phyloP scores from a whole-genome alignment of 2,797 vertebrate species.

The Myoxocephalus aenaeus region DNA sequence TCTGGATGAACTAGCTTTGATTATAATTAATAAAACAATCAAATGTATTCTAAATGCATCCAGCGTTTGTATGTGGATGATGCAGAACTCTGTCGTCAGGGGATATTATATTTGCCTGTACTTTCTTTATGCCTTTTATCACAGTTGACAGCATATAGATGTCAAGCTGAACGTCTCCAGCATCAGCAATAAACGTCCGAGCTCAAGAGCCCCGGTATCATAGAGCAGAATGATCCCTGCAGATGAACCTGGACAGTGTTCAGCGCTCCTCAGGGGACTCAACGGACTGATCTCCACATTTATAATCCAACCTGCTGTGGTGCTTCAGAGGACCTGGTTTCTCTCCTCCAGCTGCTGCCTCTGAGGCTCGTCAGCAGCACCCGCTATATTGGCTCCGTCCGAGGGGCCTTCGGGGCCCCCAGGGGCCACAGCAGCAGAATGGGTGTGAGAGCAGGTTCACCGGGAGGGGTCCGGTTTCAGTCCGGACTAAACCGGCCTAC shows the following conservation, averaged over 20 bases:
- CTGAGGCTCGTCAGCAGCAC: constrained; percentile 9
- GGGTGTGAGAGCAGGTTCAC: background rate
- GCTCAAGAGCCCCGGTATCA: background rate
- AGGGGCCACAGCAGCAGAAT: background rate
- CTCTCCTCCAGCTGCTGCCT: background rate
- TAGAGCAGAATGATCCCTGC: background rate
- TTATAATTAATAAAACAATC: no score
- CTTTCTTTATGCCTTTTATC: no score
- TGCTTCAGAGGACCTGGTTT: background rate
- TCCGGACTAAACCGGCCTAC: background rate
- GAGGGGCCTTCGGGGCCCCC: background rate
- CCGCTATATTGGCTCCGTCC: background rate
- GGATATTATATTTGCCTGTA: no score
- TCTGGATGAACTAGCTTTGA: no score
- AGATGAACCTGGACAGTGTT: background rate
- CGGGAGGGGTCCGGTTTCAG: background rate
- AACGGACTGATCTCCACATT: background rate
- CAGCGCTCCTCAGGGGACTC: background rate
- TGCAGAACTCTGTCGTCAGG: no score
- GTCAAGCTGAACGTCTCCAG: background rate
- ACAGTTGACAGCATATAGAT: no score
- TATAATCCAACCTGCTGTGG: background rate
- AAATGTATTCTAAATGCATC: no score
- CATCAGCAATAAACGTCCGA: background rate
- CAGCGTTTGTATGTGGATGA: no score